These are phyloP conservation scores for Spermophilus dauricus DNA, from an alignment of 2,113 vertebrate species.

Conservation along the genomic window DNA sequence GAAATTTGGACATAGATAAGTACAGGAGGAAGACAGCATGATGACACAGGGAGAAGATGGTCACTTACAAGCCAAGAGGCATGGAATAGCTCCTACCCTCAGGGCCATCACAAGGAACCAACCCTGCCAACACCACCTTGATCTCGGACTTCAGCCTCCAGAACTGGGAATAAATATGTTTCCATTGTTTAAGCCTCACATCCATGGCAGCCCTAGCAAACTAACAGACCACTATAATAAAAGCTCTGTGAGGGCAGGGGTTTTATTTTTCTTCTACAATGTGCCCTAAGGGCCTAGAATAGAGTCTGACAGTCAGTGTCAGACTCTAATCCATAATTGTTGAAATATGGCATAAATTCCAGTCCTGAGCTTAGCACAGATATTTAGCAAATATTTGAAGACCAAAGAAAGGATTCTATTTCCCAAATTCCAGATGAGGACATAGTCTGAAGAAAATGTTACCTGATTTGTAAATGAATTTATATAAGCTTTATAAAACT, in stretches of 20 bases:
- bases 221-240: background rate
- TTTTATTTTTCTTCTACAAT: constrained; percentile 4
- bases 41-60: background rate
- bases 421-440: constrained; percentile 34
- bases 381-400: constrained; percentile 14
- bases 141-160: background rate
- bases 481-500: background rate
- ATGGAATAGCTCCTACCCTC: background rate
- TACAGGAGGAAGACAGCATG: background rate
- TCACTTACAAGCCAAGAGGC: background rate
- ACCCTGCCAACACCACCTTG: background rate
- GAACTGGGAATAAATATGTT: background rate
- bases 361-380: background rate
- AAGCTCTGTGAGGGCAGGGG: background rate
- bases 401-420: constrained; percentile 3
- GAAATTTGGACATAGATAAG: background rate
- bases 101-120: background rate
- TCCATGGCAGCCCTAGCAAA: background rate
- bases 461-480: background rate
- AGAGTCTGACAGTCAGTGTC: background rate
- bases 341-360: background rate
- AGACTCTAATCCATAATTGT: background rate
- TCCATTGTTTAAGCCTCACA: background rate
- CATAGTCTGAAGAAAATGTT: background rate
- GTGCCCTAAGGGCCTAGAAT: background rate